phyloP scores from a whole-genome alignment of 53 echinoderm and acorn worm species.

The Antedon mediterranea region DNA sequence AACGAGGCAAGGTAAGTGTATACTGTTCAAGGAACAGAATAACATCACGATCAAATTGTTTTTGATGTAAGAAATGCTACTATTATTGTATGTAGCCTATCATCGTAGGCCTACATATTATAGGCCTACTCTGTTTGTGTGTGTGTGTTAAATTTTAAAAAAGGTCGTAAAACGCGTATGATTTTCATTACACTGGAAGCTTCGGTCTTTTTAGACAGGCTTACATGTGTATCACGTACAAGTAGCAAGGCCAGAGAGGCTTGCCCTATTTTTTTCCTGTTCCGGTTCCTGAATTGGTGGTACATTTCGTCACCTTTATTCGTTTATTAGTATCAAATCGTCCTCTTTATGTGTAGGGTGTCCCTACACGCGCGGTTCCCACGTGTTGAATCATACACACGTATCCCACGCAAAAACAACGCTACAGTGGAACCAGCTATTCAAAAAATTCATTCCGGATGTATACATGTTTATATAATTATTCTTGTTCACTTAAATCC shows the following conservation, averaged over 20 bases:
- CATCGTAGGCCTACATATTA: no score
- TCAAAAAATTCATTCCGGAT: neutral
- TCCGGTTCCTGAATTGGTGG: neutral
- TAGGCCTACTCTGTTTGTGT: no score
- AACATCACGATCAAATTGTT: no score
- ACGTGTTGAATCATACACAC: neutral
- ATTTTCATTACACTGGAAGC: neutral
- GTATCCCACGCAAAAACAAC: neutral
- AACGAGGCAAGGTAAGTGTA: constrained; percentile 82
- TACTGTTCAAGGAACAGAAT: neutral
- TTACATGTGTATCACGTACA: neutral
- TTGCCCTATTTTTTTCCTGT: neutral
- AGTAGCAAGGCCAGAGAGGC: neutral
- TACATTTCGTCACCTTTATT: neutral
- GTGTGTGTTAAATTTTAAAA: no score
- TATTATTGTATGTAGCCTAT: no score
- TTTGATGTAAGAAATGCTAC: no score
- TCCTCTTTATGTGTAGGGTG: no score
- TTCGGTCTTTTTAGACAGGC: neutral
- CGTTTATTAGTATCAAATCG: neutral
- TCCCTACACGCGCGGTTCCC: neutral
- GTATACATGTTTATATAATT: neutral
- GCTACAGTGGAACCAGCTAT: neutral
- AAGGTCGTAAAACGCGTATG: neutral
- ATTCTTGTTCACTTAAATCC: neutral